A percentile compares a stretch with the other conserved stretches of the same genome.
These are phyloP conservation scores for Xerus inauris DNA, from an alignment of 2,113 vertebrate species.

Conservation along the genomic window DNA sequence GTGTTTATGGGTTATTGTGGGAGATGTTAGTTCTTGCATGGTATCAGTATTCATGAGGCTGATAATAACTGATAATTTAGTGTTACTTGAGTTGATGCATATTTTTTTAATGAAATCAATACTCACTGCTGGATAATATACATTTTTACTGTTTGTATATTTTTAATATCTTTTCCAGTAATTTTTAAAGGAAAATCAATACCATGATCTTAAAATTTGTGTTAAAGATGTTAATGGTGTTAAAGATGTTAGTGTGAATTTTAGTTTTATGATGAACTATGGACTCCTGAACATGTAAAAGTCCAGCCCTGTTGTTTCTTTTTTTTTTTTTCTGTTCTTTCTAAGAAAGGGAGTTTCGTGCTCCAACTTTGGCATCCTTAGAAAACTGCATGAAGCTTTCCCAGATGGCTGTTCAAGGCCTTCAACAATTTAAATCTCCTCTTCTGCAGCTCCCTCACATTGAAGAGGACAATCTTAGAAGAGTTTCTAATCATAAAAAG, in stretches of 20 bases:
- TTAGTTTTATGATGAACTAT: conserved; percentile 35
- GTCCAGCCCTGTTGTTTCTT: conserved; percentile 59
- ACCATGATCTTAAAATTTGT: not conserved
- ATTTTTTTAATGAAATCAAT: conserved; percentile 14
- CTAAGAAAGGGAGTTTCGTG: conserved; percentile 94
- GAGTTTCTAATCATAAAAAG: conserved; percentile 91
- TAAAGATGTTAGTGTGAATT: conserved; percentile 16
- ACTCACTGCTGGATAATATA: not conserved
- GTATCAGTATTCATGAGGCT: not conserved
- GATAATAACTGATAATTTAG: not conserved
- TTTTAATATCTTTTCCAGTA: conserved; percentile 8
- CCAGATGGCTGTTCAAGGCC: conserved; percentile 98
- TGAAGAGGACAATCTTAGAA: conserved; percentile 96
- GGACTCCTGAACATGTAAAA: conserved; percentile 48
- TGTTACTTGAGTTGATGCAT: not conserved
- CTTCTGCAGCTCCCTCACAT: conserved; percentile 97
- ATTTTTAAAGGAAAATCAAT: conserved; percentile 28
- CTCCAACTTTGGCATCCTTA: conserved; percentile 95
- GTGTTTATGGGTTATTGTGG: not conserved
- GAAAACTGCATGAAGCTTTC: conserved; percentile 99
- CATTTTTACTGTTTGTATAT: conserved; percentile 11
- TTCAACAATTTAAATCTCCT: conserved; percentile 97
- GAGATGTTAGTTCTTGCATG: not conserved
- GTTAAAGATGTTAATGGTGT: not conserved
- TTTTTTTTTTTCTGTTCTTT: conserved; percentile 79